Conservation (phyloP, 1,140 invertebrate genomes). For the Lepidurus couesii region DNA sequence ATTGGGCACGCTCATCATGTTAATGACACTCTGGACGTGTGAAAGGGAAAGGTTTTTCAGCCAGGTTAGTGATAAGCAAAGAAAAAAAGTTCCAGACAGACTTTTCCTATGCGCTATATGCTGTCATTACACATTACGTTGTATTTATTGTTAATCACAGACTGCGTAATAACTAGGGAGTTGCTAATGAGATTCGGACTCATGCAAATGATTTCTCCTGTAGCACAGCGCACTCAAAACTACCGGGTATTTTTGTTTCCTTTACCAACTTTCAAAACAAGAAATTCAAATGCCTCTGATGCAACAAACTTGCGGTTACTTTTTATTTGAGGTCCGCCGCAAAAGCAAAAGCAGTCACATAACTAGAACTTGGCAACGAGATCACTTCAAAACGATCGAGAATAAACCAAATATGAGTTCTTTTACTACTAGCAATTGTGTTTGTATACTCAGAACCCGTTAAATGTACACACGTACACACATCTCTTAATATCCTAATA, state of each 20-base stretch:
- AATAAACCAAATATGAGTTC: too few species aligned
- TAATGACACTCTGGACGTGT: constrained; percentile 19
- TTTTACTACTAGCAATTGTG: too few species aligned
- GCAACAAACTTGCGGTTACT: too few species aligned
- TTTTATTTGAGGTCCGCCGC: too few species aligned
- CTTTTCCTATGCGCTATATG: constrained; percentile 7
- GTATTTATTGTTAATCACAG: constrained; percentile 19
- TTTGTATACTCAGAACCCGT: too few species aligned
- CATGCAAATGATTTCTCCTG: constrained; percentile 10
- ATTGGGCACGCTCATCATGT: constrained; percentile 18
- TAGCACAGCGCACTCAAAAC: background rate
- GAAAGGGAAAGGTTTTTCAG: constrained; percentile 11
- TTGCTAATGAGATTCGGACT: constrained; percentile 22
- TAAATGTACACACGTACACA: too few species aligned
- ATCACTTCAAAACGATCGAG: too few species aligned
- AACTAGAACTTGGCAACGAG: too few species aligned
- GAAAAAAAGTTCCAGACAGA: background rate
- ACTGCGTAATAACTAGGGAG: constrained; percentile 15
- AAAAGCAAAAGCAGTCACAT: too few species aligned
- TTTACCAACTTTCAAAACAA: background rate
- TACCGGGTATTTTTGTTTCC: background rate
- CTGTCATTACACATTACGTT: constrained; percentile 16
- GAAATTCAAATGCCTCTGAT: background rate
- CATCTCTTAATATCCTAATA: too few species aligned
- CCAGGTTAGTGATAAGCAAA: background rate